phyloP scores from a whole-genome alignment of 2,888 invertebrate genomes.

The Elegia similella region DNA sequence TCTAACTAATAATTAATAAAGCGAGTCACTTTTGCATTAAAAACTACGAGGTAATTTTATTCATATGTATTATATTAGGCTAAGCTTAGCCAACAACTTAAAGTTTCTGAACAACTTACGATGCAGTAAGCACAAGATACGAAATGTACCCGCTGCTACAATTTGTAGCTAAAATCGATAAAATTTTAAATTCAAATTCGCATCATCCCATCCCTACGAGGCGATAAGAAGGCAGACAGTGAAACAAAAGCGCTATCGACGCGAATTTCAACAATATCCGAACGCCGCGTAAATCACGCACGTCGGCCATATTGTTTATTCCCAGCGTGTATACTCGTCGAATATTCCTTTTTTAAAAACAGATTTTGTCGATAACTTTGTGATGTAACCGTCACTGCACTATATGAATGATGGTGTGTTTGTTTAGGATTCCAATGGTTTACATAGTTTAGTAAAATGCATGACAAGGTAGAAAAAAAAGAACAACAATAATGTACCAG shows the following conservation, averaged over 20 bases:
- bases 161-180: slow-evolving; percentile 19
- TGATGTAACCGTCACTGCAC: slow-evolving; percentile 30
- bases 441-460: no score
- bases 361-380: slow-evolving; percentile 51
- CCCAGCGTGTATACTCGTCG: slow-evolving; percentile 41
- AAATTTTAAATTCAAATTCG: slow-evolving; percentile 22
- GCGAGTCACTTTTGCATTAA: no score
- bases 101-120: no score
- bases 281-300: slow-evolving; percentile 63
- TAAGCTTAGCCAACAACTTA: no score
- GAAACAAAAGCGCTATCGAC: slow-evolving; percentile 73
- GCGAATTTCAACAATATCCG: slow-evolving; percentile 70
- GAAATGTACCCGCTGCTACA: neutral
- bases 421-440: neutral
- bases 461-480: no score
- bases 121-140: neutral
- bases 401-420: neutral
- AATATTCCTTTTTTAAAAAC: slow-evolving; percentile 47
- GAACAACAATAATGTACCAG: no score
- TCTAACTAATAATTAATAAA: no score
- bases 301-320: slow-evolving; percentile 65
- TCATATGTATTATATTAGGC: no score
- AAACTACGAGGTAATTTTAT: no score
- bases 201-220: slow-evolving; percentile 34
- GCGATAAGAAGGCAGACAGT: slow-evolving; percentile 65